phyloP scores from a whole-genome alignment of 2,888 invertebrate genomes.

The Apantesis nais region DNA sequence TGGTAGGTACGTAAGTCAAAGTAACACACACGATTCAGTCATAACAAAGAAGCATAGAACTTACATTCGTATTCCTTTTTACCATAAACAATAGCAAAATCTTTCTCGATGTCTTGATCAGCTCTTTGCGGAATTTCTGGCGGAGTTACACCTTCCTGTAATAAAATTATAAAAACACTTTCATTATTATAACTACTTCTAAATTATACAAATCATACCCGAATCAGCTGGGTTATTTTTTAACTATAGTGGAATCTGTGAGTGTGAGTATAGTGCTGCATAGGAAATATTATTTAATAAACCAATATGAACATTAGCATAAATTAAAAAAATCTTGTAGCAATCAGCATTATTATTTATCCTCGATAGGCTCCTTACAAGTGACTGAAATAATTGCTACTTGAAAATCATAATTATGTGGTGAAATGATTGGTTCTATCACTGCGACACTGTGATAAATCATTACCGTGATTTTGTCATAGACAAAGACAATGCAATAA shows the following conservation, averaged over 20 bases:
- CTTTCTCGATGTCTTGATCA: conserved; percentile 68
- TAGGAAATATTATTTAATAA: too few relatives aligned
- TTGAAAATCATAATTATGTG: too few relatives aligned
- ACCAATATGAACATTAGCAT: too few relatives aligned
- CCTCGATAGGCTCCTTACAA: too few relatives aligned
- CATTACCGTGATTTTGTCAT: too few relatives aligned
- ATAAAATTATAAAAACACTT: conserved; percentile 15
- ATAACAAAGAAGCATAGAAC: conserved; percentile 31
- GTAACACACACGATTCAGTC: not conserved
- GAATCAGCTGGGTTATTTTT: not conserved
- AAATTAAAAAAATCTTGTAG: too few relatives aligned
- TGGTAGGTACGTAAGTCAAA: not conserved
- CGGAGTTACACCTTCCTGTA: conserved; percentile 74
- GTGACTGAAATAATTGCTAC: too few relatives aligned
- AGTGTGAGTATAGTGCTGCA: too few relatives aligned
- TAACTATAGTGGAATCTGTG: not conserved
- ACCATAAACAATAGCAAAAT: conserved; percentile 53
- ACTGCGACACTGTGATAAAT: too few relatives aligned
- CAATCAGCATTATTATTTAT: too few relatives aligned
- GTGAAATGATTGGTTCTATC: too few relatives aligned
- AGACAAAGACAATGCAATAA: too few relatives aligned
- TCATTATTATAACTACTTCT: not conserved
- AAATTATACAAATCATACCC: not conserved
- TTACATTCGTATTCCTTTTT: conserved; percentile 70
- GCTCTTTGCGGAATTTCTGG: conserved; percentile 58